phyloP scores from a whole-genome alignment of 2,888 invertebrate genomes.

The Acanthococcus lagerstroemiae region DNA sequence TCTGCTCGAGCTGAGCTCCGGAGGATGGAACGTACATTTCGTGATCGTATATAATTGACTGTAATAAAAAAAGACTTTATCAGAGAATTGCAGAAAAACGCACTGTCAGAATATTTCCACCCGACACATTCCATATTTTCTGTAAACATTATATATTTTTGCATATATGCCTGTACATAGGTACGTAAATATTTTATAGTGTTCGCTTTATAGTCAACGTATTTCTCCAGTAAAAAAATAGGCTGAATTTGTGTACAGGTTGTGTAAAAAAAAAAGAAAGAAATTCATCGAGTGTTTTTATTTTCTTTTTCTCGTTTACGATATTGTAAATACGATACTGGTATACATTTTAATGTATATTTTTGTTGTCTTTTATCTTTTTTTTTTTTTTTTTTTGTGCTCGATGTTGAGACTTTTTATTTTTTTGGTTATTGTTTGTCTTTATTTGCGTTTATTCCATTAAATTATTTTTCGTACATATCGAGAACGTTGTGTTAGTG shows the following conservation, averaged over 20 bases:
- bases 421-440: conserved; percentile 7
- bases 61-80: too few relatives aligned
- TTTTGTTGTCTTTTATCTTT: conserved; percentile 13
- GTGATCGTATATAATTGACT: too few relatives aligned
- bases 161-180: too few relatives aligned
- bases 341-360: neutral
- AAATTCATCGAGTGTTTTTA: neutral
- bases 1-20: too few relatives aligned
- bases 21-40: too few relatives aligned
- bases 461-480: conserved; percentile 10
- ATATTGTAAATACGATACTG: neutral
- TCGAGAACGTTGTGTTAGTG: neutral
- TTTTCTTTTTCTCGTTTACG: neutral
- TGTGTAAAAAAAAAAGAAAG: neutral
- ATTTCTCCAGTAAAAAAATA: neutral
- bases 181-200: neutral
- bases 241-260: neutral
- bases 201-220: neutral
- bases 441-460: neutral
- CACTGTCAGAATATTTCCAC: too few relatives aligned
- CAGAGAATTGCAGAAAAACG: too few relatives aligned
- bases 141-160: too few relatives aligned
- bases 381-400: conserved; percentile 11
- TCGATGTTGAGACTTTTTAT: conserved; percentile 9
- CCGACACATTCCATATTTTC: neutral